These are phyloP conservation scores for Zoanthus sansibaricus DNA, from an alignment of 92 coral and sea anemone genomes.

Conservation along the genomic window DNA sequence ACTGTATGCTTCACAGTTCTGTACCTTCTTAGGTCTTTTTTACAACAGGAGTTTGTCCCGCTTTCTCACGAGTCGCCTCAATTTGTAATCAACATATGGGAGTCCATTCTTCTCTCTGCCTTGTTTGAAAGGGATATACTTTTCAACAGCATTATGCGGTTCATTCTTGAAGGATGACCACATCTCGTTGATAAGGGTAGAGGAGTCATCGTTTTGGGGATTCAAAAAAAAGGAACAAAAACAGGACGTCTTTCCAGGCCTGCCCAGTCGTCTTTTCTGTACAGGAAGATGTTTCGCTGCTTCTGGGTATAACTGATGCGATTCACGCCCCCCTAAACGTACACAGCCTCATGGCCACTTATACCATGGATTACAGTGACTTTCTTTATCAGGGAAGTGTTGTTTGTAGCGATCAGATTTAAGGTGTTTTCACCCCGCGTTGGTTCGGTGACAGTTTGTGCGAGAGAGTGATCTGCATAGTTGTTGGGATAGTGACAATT, in stretches of 20 bases:
- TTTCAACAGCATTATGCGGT: constrained; percentile 29
- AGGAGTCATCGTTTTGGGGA: background rate
- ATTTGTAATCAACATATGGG: constrained; percentile 6
- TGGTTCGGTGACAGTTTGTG: no score
- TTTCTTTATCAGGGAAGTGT: no score
- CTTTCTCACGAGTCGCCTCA: background rate
- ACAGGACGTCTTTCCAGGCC: background rate
- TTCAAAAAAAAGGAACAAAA: background rate
- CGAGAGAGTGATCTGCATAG: no score
- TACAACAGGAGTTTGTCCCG: background rate
- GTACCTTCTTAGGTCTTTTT: background rate
- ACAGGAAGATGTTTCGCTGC: no score
- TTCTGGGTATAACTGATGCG: no score
- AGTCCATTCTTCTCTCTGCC: constrained; percentile 18
- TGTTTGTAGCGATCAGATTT: no score
- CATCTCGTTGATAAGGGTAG: background rate
- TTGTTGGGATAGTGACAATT: no score
- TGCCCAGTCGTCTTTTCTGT: no score
- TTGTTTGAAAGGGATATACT: constrained; percentile 29
- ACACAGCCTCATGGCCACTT: no score
- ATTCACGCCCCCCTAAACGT: no score
- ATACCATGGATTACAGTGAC: no score
- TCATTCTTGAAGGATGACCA: constrained; percentile 9
- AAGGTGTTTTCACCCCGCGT: no score
- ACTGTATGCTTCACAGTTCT: background rate